Base-by-base conservation (phyloP, 23 tunicate species). In the Diplosoma virens region DNA sequence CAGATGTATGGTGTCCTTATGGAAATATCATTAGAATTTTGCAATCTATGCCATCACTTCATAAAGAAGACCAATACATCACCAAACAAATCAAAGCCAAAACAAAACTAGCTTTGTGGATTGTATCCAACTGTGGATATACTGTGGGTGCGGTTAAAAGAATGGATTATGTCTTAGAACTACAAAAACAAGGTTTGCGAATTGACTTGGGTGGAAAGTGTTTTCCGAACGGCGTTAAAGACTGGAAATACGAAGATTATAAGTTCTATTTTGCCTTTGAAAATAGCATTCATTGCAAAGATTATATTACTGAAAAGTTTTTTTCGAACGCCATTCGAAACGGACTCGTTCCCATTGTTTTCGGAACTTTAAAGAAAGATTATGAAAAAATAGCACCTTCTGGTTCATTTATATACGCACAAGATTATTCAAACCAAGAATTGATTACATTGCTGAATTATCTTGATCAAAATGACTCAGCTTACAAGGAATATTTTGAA, bases 231-330 rank as follows among this genome's bases (percentile, higher is more conserved):
- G 41, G 36, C 21, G 2, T 11, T 4, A 47, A 35, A 25, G 30
- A 79, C 4, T 48, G 14, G n/a, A 30, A 30, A 4, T 29, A 25
- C 9, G n/a, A 23, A 20, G 30, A 76, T 76, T 71, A 73, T 32
- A 87, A 87, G 73, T 87, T 87, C 32, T 87, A 87, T 46, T 52
- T 87, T 2, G 87, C 94, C 0, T 87, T 81, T 64, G 94, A 87
- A 41, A 87, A 87, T 32, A 37, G 47, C 58, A 30, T 23, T 23
- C 69, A 67, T 37, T 84, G 89, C 78, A 71, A 41, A 32, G 89
- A 84, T 22, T 84, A 84, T 36, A 78, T 84, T 30, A 77, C 89
- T n/a, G 89, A 84, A 47, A 84, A 84, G 71, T 78, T 78, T 33
- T 71, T 21, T 25, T 26, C 2, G 1, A 85, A 68, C 30, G 71